phyloP scores from a whole-genome alignment of 2,113 vertebrate species.

The Charadrius vociferus region DNA sequence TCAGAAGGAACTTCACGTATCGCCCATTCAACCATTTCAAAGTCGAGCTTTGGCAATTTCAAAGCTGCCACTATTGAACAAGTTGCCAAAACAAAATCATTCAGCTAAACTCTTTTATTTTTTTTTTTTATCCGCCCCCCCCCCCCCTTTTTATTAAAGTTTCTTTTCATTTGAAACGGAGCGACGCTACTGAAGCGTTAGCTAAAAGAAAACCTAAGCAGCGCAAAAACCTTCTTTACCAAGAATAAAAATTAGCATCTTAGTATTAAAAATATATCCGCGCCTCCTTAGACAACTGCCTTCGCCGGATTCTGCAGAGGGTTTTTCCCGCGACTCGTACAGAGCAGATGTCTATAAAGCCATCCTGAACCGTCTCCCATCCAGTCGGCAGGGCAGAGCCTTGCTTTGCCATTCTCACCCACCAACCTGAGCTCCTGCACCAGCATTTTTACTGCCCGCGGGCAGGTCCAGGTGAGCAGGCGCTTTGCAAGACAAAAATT shows the following conservation, averaged over 20 bases:
- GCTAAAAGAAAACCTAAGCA: neutral
- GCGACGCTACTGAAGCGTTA: neutral
- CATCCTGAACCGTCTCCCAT: neutral
- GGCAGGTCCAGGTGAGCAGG: neutral
- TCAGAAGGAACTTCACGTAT: neutral
- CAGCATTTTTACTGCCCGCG: neutral
- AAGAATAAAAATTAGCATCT: neutral
- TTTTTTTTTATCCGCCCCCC: neutral
- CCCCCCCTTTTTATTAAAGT: neutral
- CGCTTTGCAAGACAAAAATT: neutral
- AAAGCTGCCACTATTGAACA: conserved; percentile 21
- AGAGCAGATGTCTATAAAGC: neutral
- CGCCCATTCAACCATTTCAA: neutral
- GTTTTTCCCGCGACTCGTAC: fast-evolving
- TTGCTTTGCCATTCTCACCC: neutral
- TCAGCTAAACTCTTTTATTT: neutral
- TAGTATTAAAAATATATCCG: neutral
- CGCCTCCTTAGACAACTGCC: neutral
- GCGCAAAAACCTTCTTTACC: neutral
- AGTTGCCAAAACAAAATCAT: conserved; percentile 49
- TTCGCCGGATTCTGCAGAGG: neutral
- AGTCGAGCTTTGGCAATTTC: neutral
- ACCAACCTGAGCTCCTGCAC: neutral
- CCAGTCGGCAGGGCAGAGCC: neutral
- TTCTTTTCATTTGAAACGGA: neutral